phyloP scores from a whole-genome alignment of 23 tunicate species.

The Diplosoma virens region DNA sequence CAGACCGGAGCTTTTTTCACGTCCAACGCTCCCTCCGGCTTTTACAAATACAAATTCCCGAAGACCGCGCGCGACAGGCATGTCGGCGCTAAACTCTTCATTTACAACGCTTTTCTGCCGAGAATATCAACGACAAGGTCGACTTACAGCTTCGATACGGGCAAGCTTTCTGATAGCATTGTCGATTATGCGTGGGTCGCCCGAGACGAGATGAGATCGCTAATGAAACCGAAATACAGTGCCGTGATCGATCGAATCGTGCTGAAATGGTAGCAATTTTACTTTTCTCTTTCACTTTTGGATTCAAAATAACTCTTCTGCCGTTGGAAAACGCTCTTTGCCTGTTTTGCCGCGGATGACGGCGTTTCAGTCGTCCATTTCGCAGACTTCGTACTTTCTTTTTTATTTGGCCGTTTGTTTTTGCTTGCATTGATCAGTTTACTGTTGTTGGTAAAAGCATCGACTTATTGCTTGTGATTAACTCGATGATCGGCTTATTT shows the following conservation, averaged over 20 bases:
- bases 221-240: conserved; percentile 73
- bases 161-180: conserved; percentile 1
- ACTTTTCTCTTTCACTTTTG: background rate
- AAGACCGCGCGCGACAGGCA: conserved; percentile 51
- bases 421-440: too few relatives aligned
- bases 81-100: conserved; percentile 74
- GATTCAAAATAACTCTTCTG: too few relatives aligned
- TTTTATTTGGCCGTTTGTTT: too few relatives aligned
- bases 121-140: background rate
- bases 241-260: conserved; percentile 36
- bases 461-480: too few relatives aligned
- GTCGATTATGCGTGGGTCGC: conserved; percentile 81
- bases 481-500: too few relatives aligned
- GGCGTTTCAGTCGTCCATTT: too few relatives aligned
- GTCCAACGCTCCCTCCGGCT: conserved; percentile 82
- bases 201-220: conserved; percentile 48
- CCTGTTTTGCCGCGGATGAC: too few relatives aligned
- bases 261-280: conserved; percentile 10
- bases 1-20: conserved; percentile 20
- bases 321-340: too few relatives aligned
- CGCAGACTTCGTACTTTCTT: too few relatives aligned
- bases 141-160: background rate
- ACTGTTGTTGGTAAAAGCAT: too few relatives aligned
- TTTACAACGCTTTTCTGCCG: conserved; percentile 57
- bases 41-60: conserved; percentile 85